These are phyloP conservation scores for Hippocampus guttulatus DNA, from an alignment of 2,113 vertebrate genomes.

Conservation along the genomic window DNA sequence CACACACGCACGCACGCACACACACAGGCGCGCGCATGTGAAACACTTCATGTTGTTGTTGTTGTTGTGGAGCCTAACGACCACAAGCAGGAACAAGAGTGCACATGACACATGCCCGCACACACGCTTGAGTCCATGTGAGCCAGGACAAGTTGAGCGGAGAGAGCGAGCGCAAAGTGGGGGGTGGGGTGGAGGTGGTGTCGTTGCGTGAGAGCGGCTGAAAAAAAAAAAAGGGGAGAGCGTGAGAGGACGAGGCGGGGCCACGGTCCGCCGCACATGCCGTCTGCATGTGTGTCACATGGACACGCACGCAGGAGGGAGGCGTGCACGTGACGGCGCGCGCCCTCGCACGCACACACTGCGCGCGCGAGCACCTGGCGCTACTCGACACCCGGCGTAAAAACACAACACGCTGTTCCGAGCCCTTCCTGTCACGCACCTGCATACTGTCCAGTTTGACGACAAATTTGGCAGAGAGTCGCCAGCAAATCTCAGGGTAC, in stretches of 20 bases:
- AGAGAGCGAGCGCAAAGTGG: slow-evolving; percentile 14
- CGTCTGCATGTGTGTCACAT: slow-evolving; percentile 68
- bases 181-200: neutral
- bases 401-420: neutral
- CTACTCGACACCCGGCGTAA: neutral
- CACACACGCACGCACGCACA: no score
- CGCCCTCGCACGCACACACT: neutral
- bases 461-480: neutral
- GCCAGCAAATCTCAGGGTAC: no score
- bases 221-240: neutral
- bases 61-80: neutral
- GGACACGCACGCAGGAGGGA: slow-evolving; percentile 48
- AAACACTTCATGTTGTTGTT: neutral
- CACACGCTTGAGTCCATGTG: slow-evolving; percentile 64
- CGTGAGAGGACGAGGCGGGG: neutral
- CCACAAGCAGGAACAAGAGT: slow-evolving; percentile 30
- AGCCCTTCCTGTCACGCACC: neutral
- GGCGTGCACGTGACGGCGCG: slow-evolving; percentile 47
- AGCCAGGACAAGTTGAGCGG: slow-evolving; percentile 60
- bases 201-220: slow-evolving; percentile 4
- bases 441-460: neutral
- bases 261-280: slow-evolving; percentile 50
- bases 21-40: no score
- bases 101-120: slow-evolving; percentile 59
- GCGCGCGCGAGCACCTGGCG: neutral